phyloP scores from a whole-genome alignment of 2,113 vertebrate genomes.

The Paradoxurus hermaphroditus region DNA sequence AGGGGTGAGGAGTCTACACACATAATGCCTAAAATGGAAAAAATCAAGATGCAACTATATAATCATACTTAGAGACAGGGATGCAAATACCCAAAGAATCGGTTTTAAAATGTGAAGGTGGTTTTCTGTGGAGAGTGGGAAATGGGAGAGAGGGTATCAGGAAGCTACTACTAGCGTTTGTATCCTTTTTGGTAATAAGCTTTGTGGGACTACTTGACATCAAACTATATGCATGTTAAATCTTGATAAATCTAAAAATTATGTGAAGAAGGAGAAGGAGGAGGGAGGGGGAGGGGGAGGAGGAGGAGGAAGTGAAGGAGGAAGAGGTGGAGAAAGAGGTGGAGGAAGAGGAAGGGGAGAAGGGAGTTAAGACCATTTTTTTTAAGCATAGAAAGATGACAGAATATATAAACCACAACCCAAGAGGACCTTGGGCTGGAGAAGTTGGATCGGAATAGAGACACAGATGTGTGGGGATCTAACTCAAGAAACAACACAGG shows the following conservation, averaged over 20 bases:
- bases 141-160: rapidly evolving
- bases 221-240: neutral
- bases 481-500: neutral
- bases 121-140: neutral
- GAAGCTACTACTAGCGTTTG: neutral
- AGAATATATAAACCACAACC: neutral
- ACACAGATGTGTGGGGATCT: neutral
- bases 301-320: neutral
- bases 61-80: neutral
- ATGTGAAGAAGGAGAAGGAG: neutral
- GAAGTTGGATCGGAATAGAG: neutral
- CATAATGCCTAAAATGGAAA: neutral
- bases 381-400: neutral
- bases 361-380: neutral
- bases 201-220: neutral
- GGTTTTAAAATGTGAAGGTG: neutral
- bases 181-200: neutral
- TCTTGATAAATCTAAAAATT: neutral
- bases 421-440: neutral
- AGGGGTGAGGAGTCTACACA: neutral
- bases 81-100: neutral
- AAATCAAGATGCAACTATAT: neutral
- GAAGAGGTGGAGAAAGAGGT: too few relatives aligned
- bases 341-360: neutral
- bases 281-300: too few relatives aligned